These are phyloP conservation scores for Paralvinella palmiformis DNA, from an alignment of 1,140 invertebrate species.

Conservation along the genomic window DNA sequence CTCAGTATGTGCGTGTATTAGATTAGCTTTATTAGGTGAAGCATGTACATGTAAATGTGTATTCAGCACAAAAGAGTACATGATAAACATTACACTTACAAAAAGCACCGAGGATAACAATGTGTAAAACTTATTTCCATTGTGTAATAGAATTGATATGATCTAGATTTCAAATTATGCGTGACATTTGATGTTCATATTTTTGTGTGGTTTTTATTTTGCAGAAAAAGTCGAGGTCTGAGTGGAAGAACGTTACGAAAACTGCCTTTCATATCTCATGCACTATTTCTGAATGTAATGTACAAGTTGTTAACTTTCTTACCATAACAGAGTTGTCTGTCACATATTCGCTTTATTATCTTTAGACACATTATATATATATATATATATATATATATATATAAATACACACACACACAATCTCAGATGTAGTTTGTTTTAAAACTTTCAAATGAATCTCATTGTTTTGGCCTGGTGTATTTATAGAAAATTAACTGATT, in stretches of 20 bases:
- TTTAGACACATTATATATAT: neutral
- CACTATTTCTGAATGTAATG: constrained; percentile 46
- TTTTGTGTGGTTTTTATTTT: constrained; percentile 30
- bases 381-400: neutral
- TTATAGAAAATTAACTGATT: too few relatives aligned
- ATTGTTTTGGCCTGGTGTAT: too few relatives aligned
- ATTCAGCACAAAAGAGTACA: too few relatives aligned
- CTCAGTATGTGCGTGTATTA: neutral
- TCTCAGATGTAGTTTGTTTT: neutral
- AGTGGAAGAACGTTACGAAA: constrained; percentile 82
- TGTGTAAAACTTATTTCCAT: too few relatives aligned
- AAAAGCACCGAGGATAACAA: too few relatives aligned
- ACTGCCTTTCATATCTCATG: constrained; percentile 74
- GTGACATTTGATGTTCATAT: neutral
- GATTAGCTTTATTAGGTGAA: too few relatives aligned
- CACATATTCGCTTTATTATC: neutral
- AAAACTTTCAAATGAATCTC: neutral
- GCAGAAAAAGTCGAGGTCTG: constrained; percentile 61
- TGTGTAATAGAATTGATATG: too few relatives aligned
- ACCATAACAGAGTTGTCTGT: neutral
- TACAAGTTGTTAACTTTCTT: constrained; percentile 19
- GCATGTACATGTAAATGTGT: too few relatives aligned
- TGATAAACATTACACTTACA: too few relatives aligned
- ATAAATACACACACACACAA: neutral
- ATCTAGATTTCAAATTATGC: too few relatives aligned